These are phyloP conservation scores for Calidris pygmaea DNA, from an alignment of 2,113 vertebrate genomes.

Conservation along the genomic window DNA sequence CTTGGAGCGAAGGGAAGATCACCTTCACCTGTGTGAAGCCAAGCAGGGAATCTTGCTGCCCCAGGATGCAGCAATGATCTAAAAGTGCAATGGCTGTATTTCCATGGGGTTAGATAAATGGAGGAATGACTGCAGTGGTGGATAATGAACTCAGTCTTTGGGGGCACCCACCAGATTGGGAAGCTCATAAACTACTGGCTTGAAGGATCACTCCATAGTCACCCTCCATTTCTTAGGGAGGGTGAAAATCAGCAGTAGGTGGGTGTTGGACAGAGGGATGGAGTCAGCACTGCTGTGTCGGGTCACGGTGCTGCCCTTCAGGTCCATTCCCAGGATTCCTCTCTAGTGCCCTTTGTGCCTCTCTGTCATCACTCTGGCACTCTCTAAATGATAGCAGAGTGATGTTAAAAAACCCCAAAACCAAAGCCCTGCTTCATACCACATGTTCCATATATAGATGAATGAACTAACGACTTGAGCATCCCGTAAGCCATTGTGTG, in stretches of 20 bases:
- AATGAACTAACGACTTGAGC: neutral
- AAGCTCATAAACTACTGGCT: neutral
- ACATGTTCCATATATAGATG: fast-evolving
- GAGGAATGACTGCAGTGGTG: neutral
- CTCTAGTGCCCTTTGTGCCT: neutral
- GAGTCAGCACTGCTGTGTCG: fast-evolving
- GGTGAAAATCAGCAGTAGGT: neutral
- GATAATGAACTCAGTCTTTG: fast-evolving
- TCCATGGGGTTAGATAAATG: fast-evolving
- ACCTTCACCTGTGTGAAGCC: fast-evolving
- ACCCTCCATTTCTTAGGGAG: no score
- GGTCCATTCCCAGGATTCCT: neutral
- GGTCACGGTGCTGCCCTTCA: neutral
- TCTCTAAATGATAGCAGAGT: neutral
- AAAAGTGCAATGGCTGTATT: fast-evolving
- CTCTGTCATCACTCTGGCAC: neutral
- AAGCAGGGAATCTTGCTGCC: fast-evolving
- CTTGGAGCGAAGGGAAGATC: neutral
- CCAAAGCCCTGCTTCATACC: neutral
- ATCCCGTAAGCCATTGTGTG: neutral
- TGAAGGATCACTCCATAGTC: fast-evolving
- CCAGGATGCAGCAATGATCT: fast-evolving
- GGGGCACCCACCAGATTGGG: neutral
- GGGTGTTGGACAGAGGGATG: neutral
- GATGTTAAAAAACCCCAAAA: neutral